Base-by-base conservation (phyloP, 2,797 vertebrate genomes). In the Artibeus jamaicensis region DNA sequence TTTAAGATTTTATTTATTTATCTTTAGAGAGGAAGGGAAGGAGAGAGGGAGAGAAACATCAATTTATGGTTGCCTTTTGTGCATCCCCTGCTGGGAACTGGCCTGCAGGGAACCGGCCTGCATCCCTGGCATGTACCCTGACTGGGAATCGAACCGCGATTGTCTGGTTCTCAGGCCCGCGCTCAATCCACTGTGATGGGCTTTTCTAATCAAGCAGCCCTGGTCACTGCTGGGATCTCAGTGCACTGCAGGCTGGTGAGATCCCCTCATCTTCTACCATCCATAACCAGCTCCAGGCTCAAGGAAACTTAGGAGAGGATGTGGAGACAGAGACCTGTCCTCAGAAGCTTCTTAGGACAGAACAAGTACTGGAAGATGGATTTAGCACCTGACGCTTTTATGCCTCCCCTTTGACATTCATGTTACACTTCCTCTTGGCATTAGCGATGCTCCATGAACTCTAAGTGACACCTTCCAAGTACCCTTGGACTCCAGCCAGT, bases 401-500 rank as follows among this genome's bases (percentile, higher is more conserved):
- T 44, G 46, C 42, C 48, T 90, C 8, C 46, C 70, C 71, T 68
- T 55, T 65, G 39, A 68, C 9, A 10, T 50, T 34, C 84, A 29
- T 81, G n/a, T 48, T 83, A 70, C 65, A 46, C 46, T 42, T 57
- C 32, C 74, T 86, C 53, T 71, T 46, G 6, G 68, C 57, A 29
- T 44, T 53, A 74, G 59, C 0, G 8, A 34, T 22, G 73, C 32
- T 71, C 32, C 39, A n/a, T 26, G 53, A 86, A 86, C 21, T 62
- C 50, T 34, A 55, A 81, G 26, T 12, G 24, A 29, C 44, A 79
- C 62, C 59, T 62, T 95, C 39, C 42, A 81, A 87, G 93, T 6
- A 24, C 14, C 29, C 26, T 37, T 67, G 53, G 59, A 92, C 99
- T 34, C 97, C 99, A 95, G 99, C 99, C 7, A 99, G 99, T 98